Percentiles rank a stretch among this genome's conserved stretches.
phyloP scores from a whole-genome alignment of 2,113 vertebrate genomes.

The Sander vitreus region DNA sequence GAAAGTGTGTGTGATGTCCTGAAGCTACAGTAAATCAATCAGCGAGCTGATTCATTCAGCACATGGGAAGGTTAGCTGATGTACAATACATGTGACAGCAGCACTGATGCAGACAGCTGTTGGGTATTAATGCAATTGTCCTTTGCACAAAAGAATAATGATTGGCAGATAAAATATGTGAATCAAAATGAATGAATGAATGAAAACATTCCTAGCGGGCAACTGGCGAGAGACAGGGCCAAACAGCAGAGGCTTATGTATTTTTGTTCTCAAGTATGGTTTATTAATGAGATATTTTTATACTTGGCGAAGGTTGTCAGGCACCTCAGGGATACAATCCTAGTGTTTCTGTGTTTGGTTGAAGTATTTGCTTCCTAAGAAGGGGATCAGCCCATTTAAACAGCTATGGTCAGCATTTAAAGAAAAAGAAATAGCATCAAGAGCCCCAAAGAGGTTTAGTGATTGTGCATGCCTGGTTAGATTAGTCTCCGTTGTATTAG shows the following conservation, averaged over 20 bases:
- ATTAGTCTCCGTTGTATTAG: slow-evolving; percentile 64
- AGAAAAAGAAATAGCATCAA: slow-evolving; percentile 66
- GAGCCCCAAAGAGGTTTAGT: slow-evolving; percentile 90
- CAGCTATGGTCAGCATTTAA: slow-evolving; percentile 84
- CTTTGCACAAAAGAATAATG: not conserved
- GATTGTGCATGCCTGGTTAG: slow-evolving; percentile 60
- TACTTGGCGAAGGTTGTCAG: slow-evolving; percentile 86
- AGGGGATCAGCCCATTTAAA: slow-evolving; percentile 76
- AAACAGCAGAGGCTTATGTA: slow-evolving; percentile 48
- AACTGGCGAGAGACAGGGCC: not conserved
- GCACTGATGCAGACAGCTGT: slow-evolving; percentile 19
- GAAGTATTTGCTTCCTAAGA: slow-evolving; percentile 78
- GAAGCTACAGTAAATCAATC: slow-evolving; percentile 69
- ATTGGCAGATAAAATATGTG: not conserved
- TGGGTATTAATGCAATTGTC: not conserved
- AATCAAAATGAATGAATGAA: slow-evolving; percentile 15
- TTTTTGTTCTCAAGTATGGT: slow-evolving; percentile 75
- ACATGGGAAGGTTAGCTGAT: slow-evolving; percentile 60
- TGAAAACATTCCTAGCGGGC: slow-evolving; percentile 14
- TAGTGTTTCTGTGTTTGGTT: slow-evolving; percentile 83
- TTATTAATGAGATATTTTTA: slow-evolving; percentile 87
- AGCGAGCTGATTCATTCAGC: slow-evolving; percentile 60
- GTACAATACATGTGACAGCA: slow-evolving; percentile 43
- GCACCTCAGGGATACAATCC: slow-evolving; percentile 94
- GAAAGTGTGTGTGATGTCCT: slow-evolving; percentile 58